A percentile compares a stretch with the other conserved stretches of the same genome.
Conservation (phyloP, 1,140 invertebrate genomes). For the Ceratina calcarata region DNA sequence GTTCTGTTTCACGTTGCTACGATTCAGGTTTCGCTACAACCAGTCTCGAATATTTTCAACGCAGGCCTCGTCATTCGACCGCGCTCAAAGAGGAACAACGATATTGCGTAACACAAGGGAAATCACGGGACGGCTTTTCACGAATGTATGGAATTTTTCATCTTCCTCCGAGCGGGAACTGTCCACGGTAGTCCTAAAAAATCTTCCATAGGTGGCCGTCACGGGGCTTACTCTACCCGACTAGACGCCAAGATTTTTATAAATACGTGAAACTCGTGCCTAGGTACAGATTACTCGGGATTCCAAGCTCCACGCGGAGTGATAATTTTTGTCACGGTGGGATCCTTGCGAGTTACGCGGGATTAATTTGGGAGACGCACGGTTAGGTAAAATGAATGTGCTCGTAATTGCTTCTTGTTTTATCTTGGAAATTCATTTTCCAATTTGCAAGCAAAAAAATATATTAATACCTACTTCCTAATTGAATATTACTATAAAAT, state of each 20-base stretch:
- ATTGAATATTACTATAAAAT: too few species aligned
- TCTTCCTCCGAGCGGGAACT: conserved; percentile 18
- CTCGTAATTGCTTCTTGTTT: too few species aligned
- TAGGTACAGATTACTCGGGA: background rate
- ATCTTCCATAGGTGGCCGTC: background rate
- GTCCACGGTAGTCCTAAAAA: too few species aligned
- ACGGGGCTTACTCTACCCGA: background rate
- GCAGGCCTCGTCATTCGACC: conserved; percentile 21
- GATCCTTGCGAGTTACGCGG: background rate
- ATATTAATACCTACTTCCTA: too few species aligned
- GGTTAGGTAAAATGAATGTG: too few species aligned
- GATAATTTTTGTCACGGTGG: background rate
- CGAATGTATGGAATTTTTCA: conserved; percentile 66
- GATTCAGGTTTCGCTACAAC: background rate
- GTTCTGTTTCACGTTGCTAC: background rate
- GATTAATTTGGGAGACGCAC: conserved; percentile 1
- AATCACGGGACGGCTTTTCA: conserved; percentile 59
- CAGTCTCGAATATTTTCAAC: background rate
- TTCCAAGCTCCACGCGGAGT: background rate
- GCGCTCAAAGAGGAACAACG: conserved; percentile 32
- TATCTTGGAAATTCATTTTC: too few species aligned
- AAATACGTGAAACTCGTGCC: background rate
- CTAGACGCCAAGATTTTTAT: conserved; percentile 17
- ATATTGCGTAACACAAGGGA: conserved; percentile 56
- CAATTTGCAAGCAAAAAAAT: too few species aligned